These are phyloP conservation scores for Ctenochaetus hawaiiensis DNA, from an alignment of 2,797 vertebrate species.

Conservation along the genomic window DNA sequence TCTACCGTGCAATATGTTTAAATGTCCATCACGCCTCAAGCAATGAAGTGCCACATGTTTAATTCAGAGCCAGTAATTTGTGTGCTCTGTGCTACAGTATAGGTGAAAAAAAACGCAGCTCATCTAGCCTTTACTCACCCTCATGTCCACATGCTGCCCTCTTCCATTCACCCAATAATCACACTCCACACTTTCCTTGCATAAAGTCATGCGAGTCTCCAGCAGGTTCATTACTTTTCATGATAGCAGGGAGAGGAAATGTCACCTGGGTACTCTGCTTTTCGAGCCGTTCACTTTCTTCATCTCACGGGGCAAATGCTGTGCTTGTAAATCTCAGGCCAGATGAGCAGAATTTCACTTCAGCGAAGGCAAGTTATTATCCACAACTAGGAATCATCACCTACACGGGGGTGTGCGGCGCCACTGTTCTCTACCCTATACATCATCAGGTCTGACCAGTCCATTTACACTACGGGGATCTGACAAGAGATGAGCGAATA, in stretches of 20 bases:
- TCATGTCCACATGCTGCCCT: conserved; percentile 27
- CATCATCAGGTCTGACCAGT: conserved; percentile 61
- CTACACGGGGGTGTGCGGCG: conserved; percentile 31
- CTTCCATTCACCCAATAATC: conserved; percentile 56
- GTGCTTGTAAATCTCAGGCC: conserved; percentile 55
- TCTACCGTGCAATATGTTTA: conserved; percentile 77
- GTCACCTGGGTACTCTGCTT: conserved; percentile 52
- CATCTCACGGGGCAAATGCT: conserved; percentile 53
- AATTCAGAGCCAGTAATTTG: conserved; percentile 82
- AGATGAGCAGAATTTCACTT: conserved; percentile 62
- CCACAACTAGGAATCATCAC: conserved; percentile 53
- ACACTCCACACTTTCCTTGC: conserved; percentile 44
- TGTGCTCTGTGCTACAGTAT: conserved; percentile 47
- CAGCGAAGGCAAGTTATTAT: conserved; percentile 62
- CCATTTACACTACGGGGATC: conserved; percentile 65
- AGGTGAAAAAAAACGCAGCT: conserved; percentile 45
- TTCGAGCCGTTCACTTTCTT: conserved; percentile 44
- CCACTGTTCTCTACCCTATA: conserved; percentile 62
- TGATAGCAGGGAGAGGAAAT: conserved; percentile 41
- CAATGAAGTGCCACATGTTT: conserved; percentile 82
- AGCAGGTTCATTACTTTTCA: conserved; percentile 66
- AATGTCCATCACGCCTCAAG: conserved; percentile 82
- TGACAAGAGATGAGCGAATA: conserved; percentile 62
- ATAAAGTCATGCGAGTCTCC: conserved; percentile 49
- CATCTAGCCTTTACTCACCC: conserved; percentile 45